Evolutionary conservation across 2,888 invertebrate genomes (phyloP), one percentile per base, ranked within the genome.

Genomic region (Folsomia candida): DNA sequence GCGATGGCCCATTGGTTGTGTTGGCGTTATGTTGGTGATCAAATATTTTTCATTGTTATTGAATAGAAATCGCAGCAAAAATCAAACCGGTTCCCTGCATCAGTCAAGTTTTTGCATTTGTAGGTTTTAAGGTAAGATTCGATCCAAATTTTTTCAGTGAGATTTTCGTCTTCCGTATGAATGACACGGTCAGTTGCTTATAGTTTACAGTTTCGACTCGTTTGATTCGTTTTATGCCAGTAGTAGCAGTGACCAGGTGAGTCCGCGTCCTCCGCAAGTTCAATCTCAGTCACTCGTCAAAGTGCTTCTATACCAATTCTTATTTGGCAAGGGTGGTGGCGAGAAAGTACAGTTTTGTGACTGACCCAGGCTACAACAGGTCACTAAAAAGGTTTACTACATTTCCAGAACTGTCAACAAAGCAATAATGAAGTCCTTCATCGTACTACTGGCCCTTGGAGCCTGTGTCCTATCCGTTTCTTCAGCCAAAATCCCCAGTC

Each of bases 71-170:
- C 27, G 62, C 54, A 54, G 22, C 11, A 54, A n/a, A 47, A 24
- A 24, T 64, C 25, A 62, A 70, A 70, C 70, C 70, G 70, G 70
- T 70, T 70, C 67, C 67, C 14, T 37, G 14, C 14, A 37, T 37
- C 37, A 37, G 37, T 37, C 37, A 71, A 68, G 57, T 75, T 73
- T 75, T 71, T 72, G 68, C 54, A 61, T 76, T 73, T 76, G 72
- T 73, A 76, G 76, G 73, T 74, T 76, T 76, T 74, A 76, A 74
- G 76, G 73, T 74, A 70, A 47, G 71, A 54, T 26, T 60, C 67
- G 47, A 61, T 57, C 51, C 51, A 71, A 73, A 72, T 76, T 74
- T 76, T 76, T 76, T 76, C 76, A 76, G 76, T 76, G 66, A 71
- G 72, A 68, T 75, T 70, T 72, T 76, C 70, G 72, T 68, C 73